Evolutionary conservation across 2,797 vertebrate genomes (phyloP), one percentile per base, ranked within the genome.

Genomic region (Sebastes taczanowskii): DNA sequence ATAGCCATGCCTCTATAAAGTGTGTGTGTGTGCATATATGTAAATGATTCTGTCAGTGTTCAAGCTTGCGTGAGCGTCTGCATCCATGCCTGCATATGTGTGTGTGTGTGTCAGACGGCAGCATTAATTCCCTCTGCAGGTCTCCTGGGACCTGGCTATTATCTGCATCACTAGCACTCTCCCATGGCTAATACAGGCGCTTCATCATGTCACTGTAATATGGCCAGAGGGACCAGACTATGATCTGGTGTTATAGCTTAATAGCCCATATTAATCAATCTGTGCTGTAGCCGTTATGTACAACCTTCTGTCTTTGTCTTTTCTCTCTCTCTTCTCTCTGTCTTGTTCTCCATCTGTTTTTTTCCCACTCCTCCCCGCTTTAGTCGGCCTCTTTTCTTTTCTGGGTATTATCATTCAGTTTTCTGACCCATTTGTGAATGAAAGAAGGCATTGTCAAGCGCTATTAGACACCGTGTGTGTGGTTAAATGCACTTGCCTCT

Each of bases 81-180:
- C 42, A 49, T 49, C 49, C 49, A n/a, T 52, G 18, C 77, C 10
- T 32, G 70, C 49, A 9, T 52, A 0, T 25, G 18, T 62, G 64
- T 68, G 76, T 18, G 32, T 69, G n/a, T 42, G 78, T 85, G 74
- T 86, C 52, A 91, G 86, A 89, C 81, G 87, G 88, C 86, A 80
- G 87, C 91, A 94, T 93, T 94, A 92, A 94, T 93, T 94, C 86
- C 89, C 79, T 86, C 73, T 70, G 80, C 86, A 80, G 58, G 86
- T 92, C 92, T 92, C 92, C 63, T 69, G 91, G 94, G 94, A 94
- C 56, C 30, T 89, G 93, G 81, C 91, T 93, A 94, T 94, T 93
- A 94, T 93, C 92, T 94, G 93, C 91, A 93, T 94, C 92, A 92
- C 93, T 92, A 93, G 86, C 89, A 88, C 83, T 93, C 94, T 94